Percentiles rank a stretch among this genome's conserved stretches.
phyloP scores from a whole-genome alignment of 2,888 invertebrate genomes.

The Heliconius ismenius region DNA sequence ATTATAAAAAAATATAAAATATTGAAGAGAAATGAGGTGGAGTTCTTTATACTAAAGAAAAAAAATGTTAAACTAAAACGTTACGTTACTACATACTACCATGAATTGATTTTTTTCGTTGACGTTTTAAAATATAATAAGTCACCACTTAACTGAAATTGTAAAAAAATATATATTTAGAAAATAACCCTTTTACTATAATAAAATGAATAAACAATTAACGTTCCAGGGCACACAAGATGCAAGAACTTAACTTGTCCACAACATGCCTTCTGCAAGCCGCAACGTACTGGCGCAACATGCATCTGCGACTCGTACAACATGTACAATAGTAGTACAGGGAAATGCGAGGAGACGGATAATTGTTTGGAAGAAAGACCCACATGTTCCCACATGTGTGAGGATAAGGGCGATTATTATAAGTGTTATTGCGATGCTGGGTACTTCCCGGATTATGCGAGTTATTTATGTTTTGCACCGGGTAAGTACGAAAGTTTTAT shows the following conservation, averaged over 20 bases:
- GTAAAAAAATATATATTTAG: too few relatives aligned
- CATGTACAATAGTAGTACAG: slow-evolving; percentile 59
- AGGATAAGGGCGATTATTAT: slow-evolving; percentile 82
- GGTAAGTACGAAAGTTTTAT: slow-evolving; percentile 49
- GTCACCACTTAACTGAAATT: too few relatives aligned
- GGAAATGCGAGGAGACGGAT: slow-evolving; percentile 81
- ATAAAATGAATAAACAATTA: neutral
- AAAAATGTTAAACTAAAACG: too few relatives aligned
- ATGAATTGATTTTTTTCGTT: too few relatives aligned
- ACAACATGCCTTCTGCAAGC: slow-evolving; percentile 55
- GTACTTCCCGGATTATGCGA: slow-evolving; percentile 51
- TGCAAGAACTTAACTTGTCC: slow-evolving; percentile 60
- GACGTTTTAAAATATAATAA: too few relatives aligned
- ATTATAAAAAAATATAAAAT: too few relatives aligned
- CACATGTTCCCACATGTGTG: slow-evolving; percentile 86
- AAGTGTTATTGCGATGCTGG: slow-evolving; percentile 84
- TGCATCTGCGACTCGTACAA: slow-evolving; percentile 82
- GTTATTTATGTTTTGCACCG: slow-evolving; percentile 61
- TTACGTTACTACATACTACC: too few relatives aligned
- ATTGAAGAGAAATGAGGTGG: too few relatives aligned
- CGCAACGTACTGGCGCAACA: slow-evolving; percentile 59
- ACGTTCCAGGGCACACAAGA: slow-evolving; percentile 61
- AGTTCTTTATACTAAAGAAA: too few relatives aligned
- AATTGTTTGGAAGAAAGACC: slow-evolving; percentile 84
- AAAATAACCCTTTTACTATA: too few relatives aligned